Evolutionary conservation across 23 tunicate genomes (phyloP), one percentile per base, ranked within the genome.

Genomic region (Phallusia fumigata): DNA sequence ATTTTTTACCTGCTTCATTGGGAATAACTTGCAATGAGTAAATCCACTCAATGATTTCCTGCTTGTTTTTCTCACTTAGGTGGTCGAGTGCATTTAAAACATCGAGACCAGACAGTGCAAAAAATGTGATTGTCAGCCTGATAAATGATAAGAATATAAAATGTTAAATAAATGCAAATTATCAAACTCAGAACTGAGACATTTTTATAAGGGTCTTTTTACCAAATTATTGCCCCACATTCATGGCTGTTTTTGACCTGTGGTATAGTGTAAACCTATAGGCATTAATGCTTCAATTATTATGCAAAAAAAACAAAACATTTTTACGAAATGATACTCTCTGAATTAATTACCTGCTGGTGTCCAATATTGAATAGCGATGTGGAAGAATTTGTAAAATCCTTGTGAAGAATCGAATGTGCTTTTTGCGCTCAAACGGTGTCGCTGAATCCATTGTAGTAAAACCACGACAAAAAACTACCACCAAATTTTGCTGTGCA

Each of bases 11-110:
- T 33, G 83, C 36, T 80, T 81, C 76, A 74, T 90, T 87, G 31
- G 91, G 91, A 51, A 87, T 78, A 65, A 90, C 91, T 86, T 95
- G 99, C 30, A 95, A 79, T 65, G 97, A 74, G 76, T 95, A 95
- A 47, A 95, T 90, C 99, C 99, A 95, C 30, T 95, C 90, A 36
- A 95, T 91, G n/a, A 95, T 90, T 52, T 95, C 99, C 73, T 85
- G 77, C 79, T 95, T 95, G 76, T 81, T 88, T 64, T 78, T 80
- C 36, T 86, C 86, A 6, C 87, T 53, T 2, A 95, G 76, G 0
- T 77, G 78, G 47, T 90, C 87, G 58, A 95, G 52, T 18, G 92
- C 91, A 72, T 83, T 85, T 77, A 95, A 64, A 28, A 95, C 85
- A 84, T 87, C 95, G 36, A 95, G 75, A 0, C 95, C 99, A 64